phyloP scores from a whole-genome alignment of 2,113 vertebrate species.

The Sula dactylatra region DNA sequence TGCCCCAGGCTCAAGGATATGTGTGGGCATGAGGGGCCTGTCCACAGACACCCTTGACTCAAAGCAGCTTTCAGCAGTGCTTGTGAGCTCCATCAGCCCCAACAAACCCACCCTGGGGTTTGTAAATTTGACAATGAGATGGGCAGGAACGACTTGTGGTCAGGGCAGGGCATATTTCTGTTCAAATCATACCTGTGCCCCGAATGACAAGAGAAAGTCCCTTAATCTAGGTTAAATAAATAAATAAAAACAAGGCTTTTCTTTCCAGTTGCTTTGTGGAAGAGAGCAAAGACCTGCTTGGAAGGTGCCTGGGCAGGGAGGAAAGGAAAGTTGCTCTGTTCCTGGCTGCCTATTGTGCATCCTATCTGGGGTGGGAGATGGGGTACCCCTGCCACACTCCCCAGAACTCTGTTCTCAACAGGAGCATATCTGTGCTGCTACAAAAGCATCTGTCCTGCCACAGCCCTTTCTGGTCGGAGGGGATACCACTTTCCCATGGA shows the following conservation, averaged over 20 bases:
- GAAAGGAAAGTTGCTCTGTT: not conserved
- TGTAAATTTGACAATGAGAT: not conserved
- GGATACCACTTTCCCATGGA: fast-evolving
- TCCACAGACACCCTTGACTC: not conserved
- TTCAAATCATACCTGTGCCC: not conserved
- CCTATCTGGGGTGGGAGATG: no score
- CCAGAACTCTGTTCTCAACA: not conserved
- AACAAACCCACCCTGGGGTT: not conserved
- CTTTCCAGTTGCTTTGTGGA: not conserved
- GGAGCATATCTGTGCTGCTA: not conserved
- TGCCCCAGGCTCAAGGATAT: not conserved
- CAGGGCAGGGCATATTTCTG: not conserved
- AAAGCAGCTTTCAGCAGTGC: not conserved
- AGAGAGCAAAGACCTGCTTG: not conserved
- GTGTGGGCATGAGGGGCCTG: not conserved
- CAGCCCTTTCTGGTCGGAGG: not conserved
- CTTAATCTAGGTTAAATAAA: not conserved
- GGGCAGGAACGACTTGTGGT: not conserved
- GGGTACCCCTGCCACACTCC: no score
- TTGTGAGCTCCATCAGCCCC: fast-evolving
- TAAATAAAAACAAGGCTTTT: not conserved
- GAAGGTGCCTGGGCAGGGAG: not conserved
- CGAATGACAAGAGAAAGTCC: not conserved
- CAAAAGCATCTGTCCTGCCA: not conserved
- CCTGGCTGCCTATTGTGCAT: not conserved